Conservation (phyloP, 2,113 vertebrate genomes). For the Rhabdomys dilectus region DNA sequence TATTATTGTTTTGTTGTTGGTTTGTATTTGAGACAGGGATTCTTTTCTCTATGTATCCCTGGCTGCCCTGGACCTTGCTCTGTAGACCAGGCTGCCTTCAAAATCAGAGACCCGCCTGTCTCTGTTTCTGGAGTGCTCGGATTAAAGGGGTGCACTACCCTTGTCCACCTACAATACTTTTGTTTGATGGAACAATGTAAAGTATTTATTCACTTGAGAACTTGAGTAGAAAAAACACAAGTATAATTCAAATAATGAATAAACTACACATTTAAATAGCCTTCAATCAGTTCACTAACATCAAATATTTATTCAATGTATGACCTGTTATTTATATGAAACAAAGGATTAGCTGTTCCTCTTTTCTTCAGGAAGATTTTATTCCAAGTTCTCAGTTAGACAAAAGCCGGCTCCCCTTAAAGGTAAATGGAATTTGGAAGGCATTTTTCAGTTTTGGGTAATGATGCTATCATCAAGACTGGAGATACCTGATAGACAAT, state of each 20-base stretch:
- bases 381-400: conserved; percentile 26
- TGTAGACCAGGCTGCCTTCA: background rate
- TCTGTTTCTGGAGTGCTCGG: background rate
- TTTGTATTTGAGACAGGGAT: background rate
- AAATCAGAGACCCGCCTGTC: background rate
- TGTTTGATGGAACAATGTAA: background rate
- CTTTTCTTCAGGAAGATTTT: conserved; percentile 47
- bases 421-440: conserved; percentile 32
- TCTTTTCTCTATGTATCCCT: background rate
- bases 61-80: background rate
- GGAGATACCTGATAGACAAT: background rate
- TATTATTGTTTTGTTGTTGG: background rate
- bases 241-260: conserved; percentile 21
- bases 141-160: background rate
- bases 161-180: background rate
- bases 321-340: background rate
- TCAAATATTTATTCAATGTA: background rate
- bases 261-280: background rate
- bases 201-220: conserved; percentile 26
- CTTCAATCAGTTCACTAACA: background rate
- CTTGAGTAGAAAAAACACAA: background rate
- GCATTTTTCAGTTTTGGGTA: background rate
- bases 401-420: background rate
- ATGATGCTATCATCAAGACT: background rate
- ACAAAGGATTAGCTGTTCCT: background rate